A percentile compares a stretch with the other conserved stretches of the same genome.
phyloP scores from a whole-genome alignment of 1,140 invertebrate species.

The Nomia melanderi region DNA sequence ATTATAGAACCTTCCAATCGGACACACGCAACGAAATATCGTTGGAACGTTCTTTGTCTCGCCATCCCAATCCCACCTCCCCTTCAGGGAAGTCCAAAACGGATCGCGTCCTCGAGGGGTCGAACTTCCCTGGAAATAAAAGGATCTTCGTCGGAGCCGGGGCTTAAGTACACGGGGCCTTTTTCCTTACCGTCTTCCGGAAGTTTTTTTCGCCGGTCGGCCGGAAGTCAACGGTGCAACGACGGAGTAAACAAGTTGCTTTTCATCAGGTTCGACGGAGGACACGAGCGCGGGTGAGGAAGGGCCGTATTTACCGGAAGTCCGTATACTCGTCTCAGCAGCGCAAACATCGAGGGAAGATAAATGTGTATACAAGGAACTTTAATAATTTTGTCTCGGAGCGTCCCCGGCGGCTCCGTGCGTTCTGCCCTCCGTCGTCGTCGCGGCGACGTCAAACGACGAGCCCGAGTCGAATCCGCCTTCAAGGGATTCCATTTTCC shows the following conservation, averaged over 20 bases:
- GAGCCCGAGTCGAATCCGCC: slow-evolving; percentile 9
- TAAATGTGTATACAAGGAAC: slow-evolving; percentile 47
- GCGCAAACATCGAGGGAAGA: slow-evolving; percentile 54
- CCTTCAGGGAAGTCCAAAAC: not conserved
- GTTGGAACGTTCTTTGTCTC: no score
- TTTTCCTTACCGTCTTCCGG: not conserved
- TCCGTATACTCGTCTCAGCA: slow-evolving; percentile 35
- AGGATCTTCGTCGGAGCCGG: slow-evolving; percentile 30
- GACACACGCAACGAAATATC: no score
- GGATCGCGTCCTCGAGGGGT: no score
- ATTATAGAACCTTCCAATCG: no score
- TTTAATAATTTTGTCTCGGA: slow-evolving; percentile 62
- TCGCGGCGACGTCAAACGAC: slow-evolving; percentile 3
- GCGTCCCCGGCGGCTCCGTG: not conserved
- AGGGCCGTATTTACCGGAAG: slow-evolving; percentile 53
- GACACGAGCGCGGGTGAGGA: not conserved
- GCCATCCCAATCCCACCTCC: not conserved
- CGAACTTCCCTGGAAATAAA: slow-evolving; percentile 47
- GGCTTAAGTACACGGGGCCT: slow-evolving; percentile 38
- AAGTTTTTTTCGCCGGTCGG: slow-evolving; percentile 40
- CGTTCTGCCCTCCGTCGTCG: not conserved
- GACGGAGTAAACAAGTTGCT: slow-evolving; percentile 62
- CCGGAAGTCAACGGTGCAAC: slow-evolving; percentile 50
- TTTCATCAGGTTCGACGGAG: slow-evolving; percentile 62
- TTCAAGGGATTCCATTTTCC: slow-evolving; percentile 41